Percentiles rank a stretch among this genome's conserved stretches.
phyloP scores from a whole-genome alignment of 2,888 invertebrate genomes.

The Phaedon cochleariae region DNA sequence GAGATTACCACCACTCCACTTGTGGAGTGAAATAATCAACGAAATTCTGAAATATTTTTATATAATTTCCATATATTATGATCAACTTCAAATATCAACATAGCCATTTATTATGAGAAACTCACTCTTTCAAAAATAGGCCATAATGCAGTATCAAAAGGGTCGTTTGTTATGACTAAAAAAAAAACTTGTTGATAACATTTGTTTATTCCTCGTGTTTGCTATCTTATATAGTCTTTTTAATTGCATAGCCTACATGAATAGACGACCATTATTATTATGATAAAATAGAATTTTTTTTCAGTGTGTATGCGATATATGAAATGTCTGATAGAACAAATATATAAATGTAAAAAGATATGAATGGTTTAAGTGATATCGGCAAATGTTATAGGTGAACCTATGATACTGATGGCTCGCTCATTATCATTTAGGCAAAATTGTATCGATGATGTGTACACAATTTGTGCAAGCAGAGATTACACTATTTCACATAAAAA shows the following conservation, averaged over 20 bases:
- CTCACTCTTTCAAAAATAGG: no score
- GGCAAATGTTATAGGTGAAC: neutral
- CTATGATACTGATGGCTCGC: neutral
- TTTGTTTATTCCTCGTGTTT: conserved; percentile 24
- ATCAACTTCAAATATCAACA: no score
- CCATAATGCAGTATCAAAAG: neutral
- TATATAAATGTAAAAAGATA: neutral
- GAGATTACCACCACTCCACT: no score
- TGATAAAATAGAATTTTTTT: conserved; percentile 17
- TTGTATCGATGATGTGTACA: no score
- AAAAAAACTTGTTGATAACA: conserved; percentile 22
- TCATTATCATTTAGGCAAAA: no score
- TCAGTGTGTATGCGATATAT: neutral
- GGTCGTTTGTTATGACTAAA: neutral
- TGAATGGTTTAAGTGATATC: neutral
- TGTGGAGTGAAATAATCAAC: no score
- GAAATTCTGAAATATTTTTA: no score
- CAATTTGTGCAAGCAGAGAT: no score
- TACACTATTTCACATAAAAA: no score
- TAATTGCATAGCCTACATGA: conserved; percentile 22
- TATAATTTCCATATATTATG: no score
- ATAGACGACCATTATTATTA: conserved; percentile 23
- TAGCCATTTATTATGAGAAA: no score
- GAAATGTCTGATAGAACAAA: neutral
- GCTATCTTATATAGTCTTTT: conserved; percentile 24